Evolutionary conservation across 2,113 vertebrate species (phyloP).

Genomic region (Osmerus eperlanus): DNA sequence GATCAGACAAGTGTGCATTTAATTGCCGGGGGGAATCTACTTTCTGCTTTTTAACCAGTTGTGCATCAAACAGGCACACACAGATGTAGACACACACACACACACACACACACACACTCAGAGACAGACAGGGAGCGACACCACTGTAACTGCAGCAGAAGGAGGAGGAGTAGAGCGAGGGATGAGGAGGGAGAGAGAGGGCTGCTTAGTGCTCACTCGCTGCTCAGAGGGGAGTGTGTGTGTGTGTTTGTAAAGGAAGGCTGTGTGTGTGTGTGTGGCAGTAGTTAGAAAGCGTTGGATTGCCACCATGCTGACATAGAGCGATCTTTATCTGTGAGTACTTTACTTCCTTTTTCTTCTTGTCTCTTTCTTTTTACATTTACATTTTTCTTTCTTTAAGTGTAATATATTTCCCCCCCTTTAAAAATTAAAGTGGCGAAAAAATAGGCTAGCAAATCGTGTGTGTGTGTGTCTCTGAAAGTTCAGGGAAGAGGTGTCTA

Average conservation of each 20-base stretch:
- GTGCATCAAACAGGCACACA: background rate
- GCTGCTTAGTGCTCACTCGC: background rate
- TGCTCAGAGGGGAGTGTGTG: background rate
- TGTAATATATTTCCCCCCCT: background rate
- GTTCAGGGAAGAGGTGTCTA: too few relatives aligned
- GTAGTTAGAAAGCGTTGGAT: background rate
- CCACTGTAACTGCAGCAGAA: background rate
- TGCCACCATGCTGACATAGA: background rate
- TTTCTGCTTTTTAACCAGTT: background rate
- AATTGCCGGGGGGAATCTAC: background rate
- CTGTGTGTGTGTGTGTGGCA: background rate
- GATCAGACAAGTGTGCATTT: background rate
- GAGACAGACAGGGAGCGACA: constrained; percentile 20
- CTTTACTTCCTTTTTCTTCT: background rate
- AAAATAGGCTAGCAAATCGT: too few relatives aligned
- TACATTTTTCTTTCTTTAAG: background rate
- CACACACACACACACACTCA: background rate
- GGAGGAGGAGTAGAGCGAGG: background rate
- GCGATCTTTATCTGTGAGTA: background rate
- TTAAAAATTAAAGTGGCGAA: too few relatives aligned
- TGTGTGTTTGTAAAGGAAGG: background rate
- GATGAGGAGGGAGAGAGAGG: background rate
- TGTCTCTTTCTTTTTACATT: background rate
- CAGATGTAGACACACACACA: constrained; percentile 5
- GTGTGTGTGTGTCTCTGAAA: too few relatives aligned